Conservation (phyloP, 1,140 invertebrate species). For the Helicoverpa armigera region DNA sequence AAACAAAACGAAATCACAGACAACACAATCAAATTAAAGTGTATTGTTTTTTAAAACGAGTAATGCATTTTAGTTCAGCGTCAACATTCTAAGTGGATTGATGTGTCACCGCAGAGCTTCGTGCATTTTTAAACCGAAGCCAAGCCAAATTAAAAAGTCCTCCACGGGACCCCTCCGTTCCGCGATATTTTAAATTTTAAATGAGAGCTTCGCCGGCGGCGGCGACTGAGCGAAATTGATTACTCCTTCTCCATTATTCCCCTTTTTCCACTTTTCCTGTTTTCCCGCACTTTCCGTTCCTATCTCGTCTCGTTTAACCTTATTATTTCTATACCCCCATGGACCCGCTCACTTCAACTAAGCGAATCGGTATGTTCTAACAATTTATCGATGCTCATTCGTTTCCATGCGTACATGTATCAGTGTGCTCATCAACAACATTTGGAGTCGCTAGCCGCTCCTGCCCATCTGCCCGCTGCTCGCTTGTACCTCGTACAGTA, state of each 20-base stretch:
- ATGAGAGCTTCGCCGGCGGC: conserved; percentile 81
- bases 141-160: conserved; percentile 85
- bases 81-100: conserved; percentile 81
- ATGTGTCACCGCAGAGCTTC: conserved; percentile 81
- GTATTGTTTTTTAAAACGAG: conserved; percentile 48
- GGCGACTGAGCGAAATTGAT: conserved; percentile 86
- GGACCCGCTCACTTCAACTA: conserved; percentile 25
- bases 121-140: conserved; percentile 84
- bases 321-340: conserved; percentile 35
- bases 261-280: conserved; percentile 83
- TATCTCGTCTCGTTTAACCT: conserved; percentile 79
- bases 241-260: conserved; percentile 86
- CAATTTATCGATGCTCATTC: conserved; percentile 30
- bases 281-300: conserved; percentile 76
- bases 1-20: conserved; percentile 16
- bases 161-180: conserved; percentile 74
- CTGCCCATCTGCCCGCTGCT: conserved; percentile 51
- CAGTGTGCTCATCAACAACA: not conserved
- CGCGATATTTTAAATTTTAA: conserved; percentile 86
- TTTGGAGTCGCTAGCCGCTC: conserved; percentile 43
- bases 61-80: conserved; percentile 58
- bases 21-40: conserved; percentile 28
- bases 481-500: conserved; percentile 54
- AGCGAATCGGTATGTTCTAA: conserved; percentile 29
- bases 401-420: not conserved